phyloP scores from a whole-genome alignment of 92 coral and sea anemone species.

The Isaurus tuberculatus region DNA sequence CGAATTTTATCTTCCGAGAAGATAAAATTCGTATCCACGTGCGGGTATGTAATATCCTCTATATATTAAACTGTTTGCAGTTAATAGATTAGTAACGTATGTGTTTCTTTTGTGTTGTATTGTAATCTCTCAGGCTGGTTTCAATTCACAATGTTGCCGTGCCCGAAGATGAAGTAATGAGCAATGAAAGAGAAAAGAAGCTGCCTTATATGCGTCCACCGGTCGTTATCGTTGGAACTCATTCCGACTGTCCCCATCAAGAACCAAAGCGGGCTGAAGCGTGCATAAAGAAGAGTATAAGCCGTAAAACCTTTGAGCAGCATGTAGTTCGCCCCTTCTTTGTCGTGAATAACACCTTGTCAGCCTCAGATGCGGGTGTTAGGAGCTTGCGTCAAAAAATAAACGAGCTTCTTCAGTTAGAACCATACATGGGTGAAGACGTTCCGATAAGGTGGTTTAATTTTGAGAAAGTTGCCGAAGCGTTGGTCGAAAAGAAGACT shows the following conservation, averaged over 20 bases:
- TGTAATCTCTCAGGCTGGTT: slow-evolving; percentile 41
- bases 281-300: slow-evolving; percentile 72
- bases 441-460: slow-evolving; percentile 86
- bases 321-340: slow-evolving; percentile 78
- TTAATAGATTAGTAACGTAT: background rate
- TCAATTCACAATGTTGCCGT: slow-evolving; percentile 73
- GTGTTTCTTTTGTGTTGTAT: background rate
- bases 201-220: slow-evolving; percentile 81
- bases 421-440: slow-evolving; percentile 89
- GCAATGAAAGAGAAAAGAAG: slow-evolving; percentile 26
- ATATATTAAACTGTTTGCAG: too few species aligned
- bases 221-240: slow-evolving; percentile 78
- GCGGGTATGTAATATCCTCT: too few species aligned
- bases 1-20: background rate
- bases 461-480: slow-evolving; percentile 76
- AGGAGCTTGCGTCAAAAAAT: slow-evolving; percentile 67
- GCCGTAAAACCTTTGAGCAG: slow-evolving; percentile 76
- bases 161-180: slow-evolving; percentile 26
- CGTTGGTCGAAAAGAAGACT: slow-evolving; percentile 66
- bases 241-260: slow-evolving; percentile 70
- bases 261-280: slow-evolving; percentile 80
- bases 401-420: slow-evolving; percentile 67
- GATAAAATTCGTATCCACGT: too few species aligned
- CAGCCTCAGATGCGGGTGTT: slow-evolving; percentile 71
- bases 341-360: slow-evolving; percentile 73